Percentiles rank a stretch among this genome's conserved stretches.
Evolutionary conservation across 92 coral and sea anemone genomes (phyloP).

Genomic region (Parazoanthus atlanticus): DNA sequence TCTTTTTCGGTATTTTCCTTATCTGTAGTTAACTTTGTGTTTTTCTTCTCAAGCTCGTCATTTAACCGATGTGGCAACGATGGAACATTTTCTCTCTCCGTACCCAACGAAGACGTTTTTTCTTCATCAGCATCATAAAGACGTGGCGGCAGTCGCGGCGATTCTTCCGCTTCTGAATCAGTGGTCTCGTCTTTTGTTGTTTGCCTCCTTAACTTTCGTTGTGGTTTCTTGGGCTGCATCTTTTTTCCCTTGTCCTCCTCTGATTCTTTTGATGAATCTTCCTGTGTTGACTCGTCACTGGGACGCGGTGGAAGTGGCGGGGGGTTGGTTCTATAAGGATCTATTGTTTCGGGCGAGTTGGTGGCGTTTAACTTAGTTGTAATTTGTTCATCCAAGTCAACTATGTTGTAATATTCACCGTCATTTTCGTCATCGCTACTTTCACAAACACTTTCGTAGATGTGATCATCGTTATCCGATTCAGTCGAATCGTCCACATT

Average conservation of each 20-base stretch:
- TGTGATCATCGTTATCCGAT: constrained; percentile 29
- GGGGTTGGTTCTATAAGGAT: neutral
- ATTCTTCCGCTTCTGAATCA: constrained; percentile 9
- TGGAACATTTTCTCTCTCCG: neutral
- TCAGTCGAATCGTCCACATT: constrained; percentile 7
- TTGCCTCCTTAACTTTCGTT: constrained; percentile 14
- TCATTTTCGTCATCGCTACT: constrained; percentile 19
- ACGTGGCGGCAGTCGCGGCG: constrained; percentile 7
- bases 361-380: neutral
- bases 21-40: neutral
- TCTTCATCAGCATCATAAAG: neutral
- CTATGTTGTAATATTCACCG: constrained; percentile 28
- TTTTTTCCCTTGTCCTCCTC: neutral
- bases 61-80: neutral
- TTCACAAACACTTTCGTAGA: constrained; percentile 40
- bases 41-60: neutral
- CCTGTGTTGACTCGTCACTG: constrained; percentile 18
- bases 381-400: neutral
- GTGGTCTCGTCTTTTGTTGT: constrained; percentile 12
- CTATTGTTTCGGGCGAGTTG: neutral
- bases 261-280: constrained; percentile 4
- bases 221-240: constrained; percentile 11
- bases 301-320: constrained; percentile 35
- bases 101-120: neutral
- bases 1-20: neutral